Evolutionary conservation across 2,113 vertebrate genomes (phyloP).

Genomic region (Engystomops pustulosus): DNA sequence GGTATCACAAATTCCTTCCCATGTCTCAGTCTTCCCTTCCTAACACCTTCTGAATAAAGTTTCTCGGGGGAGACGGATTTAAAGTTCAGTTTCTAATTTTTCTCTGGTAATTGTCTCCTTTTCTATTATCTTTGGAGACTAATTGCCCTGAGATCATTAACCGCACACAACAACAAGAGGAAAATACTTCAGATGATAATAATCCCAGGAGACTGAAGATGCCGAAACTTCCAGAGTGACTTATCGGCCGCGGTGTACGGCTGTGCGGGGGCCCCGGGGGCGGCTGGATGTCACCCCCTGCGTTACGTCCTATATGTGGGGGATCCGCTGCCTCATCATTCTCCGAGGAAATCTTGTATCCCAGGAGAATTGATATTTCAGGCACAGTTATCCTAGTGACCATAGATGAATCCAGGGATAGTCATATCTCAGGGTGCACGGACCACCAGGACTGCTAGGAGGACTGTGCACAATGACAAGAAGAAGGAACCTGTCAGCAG

Average conservation of each 20-base stretch:
- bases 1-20: background rate
- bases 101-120: constrained; percentile 29
- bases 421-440: too few relatives aligned
- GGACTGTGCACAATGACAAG: too few relatives aligned
- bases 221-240: background rate
- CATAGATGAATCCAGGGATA: too few relatives aligned
- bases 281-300: background rate
- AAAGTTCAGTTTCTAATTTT: constrained; percentile 42
- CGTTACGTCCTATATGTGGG: too few relatives aligned
- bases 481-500: too few relatives aligned
- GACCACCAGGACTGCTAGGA: too few relatives aligned
- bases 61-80: background rate
- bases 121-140: constrained; percentile 32
- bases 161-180: constrained; percentile 35
- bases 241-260: background rate
- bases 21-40: background rate
- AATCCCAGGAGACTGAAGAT: background rate
- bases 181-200: constrained; percentile 29
- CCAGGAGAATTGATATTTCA: too few relatives aligned
- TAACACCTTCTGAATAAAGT: background rate
- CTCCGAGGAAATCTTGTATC: too few relatives aligned
- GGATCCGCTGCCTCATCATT: too few relatives aligned
- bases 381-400: too few relatives aligned
- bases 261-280: too few relatives aligned
- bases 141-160: constrained; percentile 45